Conservation (phyloP, 2,113 vertebrate genomes). For the Trogon melanurus region DNA sequence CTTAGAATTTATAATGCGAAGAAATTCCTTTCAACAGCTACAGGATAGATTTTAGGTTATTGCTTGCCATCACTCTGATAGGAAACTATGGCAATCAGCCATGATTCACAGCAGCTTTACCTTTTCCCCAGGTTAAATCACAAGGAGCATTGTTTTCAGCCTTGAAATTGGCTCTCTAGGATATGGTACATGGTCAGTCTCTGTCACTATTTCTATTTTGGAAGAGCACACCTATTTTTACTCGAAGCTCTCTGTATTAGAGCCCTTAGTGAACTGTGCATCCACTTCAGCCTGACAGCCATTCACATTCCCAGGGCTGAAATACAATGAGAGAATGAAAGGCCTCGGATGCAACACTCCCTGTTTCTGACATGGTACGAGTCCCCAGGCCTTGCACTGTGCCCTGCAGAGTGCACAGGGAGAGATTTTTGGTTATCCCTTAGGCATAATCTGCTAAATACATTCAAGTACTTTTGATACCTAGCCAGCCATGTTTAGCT, state of each 20-base stretch:
- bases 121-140: background rate
- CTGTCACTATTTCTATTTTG: background rate
- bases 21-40: background rate
- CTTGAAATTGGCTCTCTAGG: background rate
- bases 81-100: background rate
- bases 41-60: background rate
- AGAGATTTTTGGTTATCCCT: background rate
- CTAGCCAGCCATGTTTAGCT: background rate
- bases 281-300: background rate
- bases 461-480: background rate
- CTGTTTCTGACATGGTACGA: rapidly evolving
- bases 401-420: background rate
- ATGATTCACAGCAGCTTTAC: background rate
- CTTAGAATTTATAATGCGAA: background rate
- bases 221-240: background rate
- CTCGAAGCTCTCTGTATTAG: background rate
- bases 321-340: background rate
- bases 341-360: background rate
- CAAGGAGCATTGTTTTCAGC: background rate
- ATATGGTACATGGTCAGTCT: background rate
- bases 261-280: background rate
- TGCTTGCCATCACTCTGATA: background rate
- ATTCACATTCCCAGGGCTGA: background rate
- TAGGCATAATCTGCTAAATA: background rate
- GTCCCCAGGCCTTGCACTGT: rapidly evolving